Conservation (phyloP, 2,888 invertebrate species). For the Polyommatus iphigenia region DNA sequence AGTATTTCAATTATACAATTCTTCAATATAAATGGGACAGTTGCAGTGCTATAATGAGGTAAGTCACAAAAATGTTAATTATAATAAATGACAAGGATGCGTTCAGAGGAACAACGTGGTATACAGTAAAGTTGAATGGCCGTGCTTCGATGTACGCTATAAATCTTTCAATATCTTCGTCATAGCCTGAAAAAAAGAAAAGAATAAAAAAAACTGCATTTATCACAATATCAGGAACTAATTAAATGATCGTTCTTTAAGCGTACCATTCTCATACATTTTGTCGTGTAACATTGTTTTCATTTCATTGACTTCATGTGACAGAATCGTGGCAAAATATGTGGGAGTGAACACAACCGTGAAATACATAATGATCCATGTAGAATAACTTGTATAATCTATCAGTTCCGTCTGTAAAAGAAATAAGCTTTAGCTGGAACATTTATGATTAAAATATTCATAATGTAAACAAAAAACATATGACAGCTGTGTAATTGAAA, state of each 20-base stretch:
- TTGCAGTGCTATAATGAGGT: constrained; percentile 40
- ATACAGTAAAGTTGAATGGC: constrained; percentile 37
- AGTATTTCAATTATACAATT: not conserved
- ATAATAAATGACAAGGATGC: constrained; percentile 34
- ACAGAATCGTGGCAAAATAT: not conserved
- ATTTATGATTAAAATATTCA: too few relatives aligned
- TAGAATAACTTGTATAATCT: not conserved
- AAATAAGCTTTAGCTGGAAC: not conserved
- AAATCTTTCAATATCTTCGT: constrained; percentile 31
- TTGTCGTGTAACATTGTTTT: not conserved
- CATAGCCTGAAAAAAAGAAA: constrained; percentile 27
- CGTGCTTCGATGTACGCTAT: constrained; percentile 37
- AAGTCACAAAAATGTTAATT: constrained; percentile 38
- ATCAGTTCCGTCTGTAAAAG: not conserved
- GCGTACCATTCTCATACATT: not conserved
- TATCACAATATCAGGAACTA: not conserved
- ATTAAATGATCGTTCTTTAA: too few relatives aligned
- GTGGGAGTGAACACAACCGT: not conserved
- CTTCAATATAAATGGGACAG: constrained; percentile 36
- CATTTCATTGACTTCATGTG: constrained; percentile 3
- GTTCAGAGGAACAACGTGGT: constrained; percentile 37
- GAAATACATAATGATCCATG: not conserved
- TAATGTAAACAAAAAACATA: too few relatives aligned
- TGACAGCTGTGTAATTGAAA: too few relatives aligned
- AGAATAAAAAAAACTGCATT: not conserved